Base-by-base conservation (phyloP, 2,113 vertebrate genomes). In the Potamarius usumacintae region DNA sequence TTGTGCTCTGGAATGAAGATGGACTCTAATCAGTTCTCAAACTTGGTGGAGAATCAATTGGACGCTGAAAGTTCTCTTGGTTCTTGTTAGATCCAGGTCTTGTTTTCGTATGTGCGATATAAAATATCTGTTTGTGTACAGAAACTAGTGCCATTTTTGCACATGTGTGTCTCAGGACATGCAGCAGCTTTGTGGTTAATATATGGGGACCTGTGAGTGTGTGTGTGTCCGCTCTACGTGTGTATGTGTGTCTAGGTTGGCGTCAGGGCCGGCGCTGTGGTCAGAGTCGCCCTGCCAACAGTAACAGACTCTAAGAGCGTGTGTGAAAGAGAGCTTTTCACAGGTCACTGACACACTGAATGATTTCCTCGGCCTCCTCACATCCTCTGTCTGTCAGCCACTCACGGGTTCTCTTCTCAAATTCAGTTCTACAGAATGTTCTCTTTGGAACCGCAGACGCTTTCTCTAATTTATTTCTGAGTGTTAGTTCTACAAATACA, bases 281-380 rank as follows among this genome's bases (percentile, higher is more conserved):
- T 92, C 85, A 85, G 71, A 20, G 48, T 42, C 72, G 60, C 55
- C 52, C 60, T 86, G 87, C 92, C 88, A 90, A 90, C 53, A 77
- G 90, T 69, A 91, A 91, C 87, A 89, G 81, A 83, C 86, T 77
- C 60, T 78, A 89, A 81, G 89, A 84, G 86, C 79, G 79, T 77
- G 82, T 90, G 88, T 84, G 82, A 92, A 90, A 91, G 90, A 85
- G 74, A 83, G 88, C 89, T 90, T 91, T 89, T 91, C 88, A 90
- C 88, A 89, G 86, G 89, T 86, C 82, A 89, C 74, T 83, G 83
- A 84, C 72, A 85, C 72, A 77, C 60, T 50, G 80, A 78, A 85
- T 85, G 86, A 88, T 91, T 86, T 89, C 88, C 87, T 87, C 85
- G 74, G 89, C 86, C 85, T 86, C 84, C 79, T 77, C 78, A 85